These are phyloP conservation scores for Exocentrus adspersus DNA, from an alignment of 2,888 invertebrate genomes.

Conservation along the genomic window DNA sequence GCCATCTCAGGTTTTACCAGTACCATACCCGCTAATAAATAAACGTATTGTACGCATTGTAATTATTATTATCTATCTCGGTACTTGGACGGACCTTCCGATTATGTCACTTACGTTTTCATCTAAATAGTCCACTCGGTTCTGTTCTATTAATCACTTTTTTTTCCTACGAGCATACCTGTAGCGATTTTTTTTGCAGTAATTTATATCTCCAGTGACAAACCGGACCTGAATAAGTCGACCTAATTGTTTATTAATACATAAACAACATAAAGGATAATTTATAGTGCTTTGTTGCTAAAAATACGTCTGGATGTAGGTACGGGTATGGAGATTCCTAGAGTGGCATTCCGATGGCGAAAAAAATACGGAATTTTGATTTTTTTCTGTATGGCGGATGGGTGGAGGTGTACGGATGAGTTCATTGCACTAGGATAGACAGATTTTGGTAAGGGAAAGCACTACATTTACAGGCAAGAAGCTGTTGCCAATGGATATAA, in stretches of 20 bases:
- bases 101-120: slow-evolving; percentile 14
- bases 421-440: too few species aligned
- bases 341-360: slow-evolving; percentile 7
- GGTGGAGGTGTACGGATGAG: background rate
- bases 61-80: background rate
- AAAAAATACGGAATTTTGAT: slow-evolving; percentile 6
- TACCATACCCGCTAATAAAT: background rate
- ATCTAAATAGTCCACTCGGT: background rate
- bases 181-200: background rate
- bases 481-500: too few species aligned
- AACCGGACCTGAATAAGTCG: slow-evolving; percentile 16
- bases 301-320: slow-evolving; percentile 9
- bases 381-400: background rate
- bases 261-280: slow-evolving; percentile 10
- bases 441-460: too few species aligned
- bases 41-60: background rate
- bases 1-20: slow-evolving; percentile 3
- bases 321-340: background rate
- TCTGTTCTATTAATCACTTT: slow-evolving; percentile 1
- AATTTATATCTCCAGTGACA: background rate
- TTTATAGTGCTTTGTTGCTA: slow-evolving; percentile 9
- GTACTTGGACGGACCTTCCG: background rate
- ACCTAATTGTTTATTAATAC: slow-evolving; percentile 11
- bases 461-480: too few species aligned
- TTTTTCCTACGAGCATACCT: slow-evolving; percentile 1